Percentiles rank a stretch among this genome's conserved stretches.
These are phyloP conservation scores for Agrilus mali DNA, from an alignment of 2,888 invertebrate species.

Conservation along the genomic window DNA sequence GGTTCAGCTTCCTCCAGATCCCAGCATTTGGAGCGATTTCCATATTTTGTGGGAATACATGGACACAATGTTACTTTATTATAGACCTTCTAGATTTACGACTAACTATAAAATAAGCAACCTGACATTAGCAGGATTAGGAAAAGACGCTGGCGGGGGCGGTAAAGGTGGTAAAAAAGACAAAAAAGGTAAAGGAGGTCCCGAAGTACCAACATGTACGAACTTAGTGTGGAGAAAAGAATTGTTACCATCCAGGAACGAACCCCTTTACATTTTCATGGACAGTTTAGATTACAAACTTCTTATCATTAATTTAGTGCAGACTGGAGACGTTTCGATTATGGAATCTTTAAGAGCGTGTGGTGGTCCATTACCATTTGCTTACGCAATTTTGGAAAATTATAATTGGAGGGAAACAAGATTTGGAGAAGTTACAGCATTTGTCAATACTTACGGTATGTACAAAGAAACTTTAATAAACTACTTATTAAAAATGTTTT, in stretches of 20 bases:
- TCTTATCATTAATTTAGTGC: slow-evolving; percentile 22
- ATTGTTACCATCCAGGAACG: slow-evolving; percentile 19
- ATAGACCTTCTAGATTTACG: slow-evolving; percentile 23
- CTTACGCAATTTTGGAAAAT: slow-evolving; percentile 21
- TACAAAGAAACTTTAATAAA: slow-evolving; percentile 5
- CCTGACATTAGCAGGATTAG: slow-evolving; percentile 7
- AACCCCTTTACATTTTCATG: slow-evolving; percentile 25
- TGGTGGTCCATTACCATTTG: slow-evolving; percentile 5
- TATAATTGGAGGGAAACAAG: slow-evolving; percentile 22
- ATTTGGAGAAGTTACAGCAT: slow-evolving; percentile 15
- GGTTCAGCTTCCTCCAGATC: slow-evolving; percentile 16
- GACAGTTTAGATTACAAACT: slow-evolving; percentile 24
- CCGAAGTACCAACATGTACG: slow-evolving; percentile 7
- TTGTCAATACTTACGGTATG: slow-evolving; percentile 21
- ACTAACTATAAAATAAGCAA: slow-evolving; percentile 19
- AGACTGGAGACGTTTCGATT: slow-evolving; percentile 17
- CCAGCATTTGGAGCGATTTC: slow-evolving; percentile 25
- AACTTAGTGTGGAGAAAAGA: slow-evolving; percentile 15
- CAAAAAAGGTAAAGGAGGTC: slow-evolving; percentile 5
- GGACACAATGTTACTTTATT: slow-evolving; percentile 20
- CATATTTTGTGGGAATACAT: slow-evolving; percentile 19
- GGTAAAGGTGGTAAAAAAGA: slow-evolving; percentile 6
- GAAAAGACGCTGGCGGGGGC: slow-evolving; percentile 7
- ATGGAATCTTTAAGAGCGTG: slow-evolving; percentile 1
- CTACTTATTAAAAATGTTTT: too few relatives aligned